Base-by-base conservation (phyloP, 2,797 vertebrate species). In the Enteromius afrohamiltoni region DNA sequence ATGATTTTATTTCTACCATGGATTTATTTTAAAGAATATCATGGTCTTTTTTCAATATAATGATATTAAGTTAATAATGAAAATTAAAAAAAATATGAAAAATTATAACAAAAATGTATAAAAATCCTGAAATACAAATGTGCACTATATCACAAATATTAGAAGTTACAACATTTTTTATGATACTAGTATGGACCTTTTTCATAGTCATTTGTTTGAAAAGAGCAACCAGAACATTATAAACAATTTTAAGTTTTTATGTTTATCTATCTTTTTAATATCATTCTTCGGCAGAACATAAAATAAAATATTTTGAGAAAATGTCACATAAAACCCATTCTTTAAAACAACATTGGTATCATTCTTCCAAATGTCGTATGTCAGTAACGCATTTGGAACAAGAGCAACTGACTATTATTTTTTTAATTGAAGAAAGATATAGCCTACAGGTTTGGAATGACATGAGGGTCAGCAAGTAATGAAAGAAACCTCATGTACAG, bases 361-460 rank as follows among this genome's bases (percentile, higher is more conserved):
- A 21, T 34, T 34, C 2, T 53, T 53, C 29, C 19, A n/a, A 51
- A 31, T 3, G 53, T 34, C 16, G 49, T 53, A 53, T 53, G 16
- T 74, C 13, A 62, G 5, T 29, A 29, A 16, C 2, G 1, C 6
- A 16, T 29, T 29, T 62, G 60, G 26, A 62, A 29, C 26, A 2
- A 29, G 13, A 62, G 23, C 14, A 62, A 62, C 6, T 29, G 13
- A 62, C 60, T 16, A 26, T 6, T 62, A 6, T 1, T 16, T 29
- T 16, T 62, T 60, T 60, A 26, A 60, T 4, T 60, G 19, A 37
- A 74, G 21, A 53, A 37, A 34, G 1, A 87, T 67, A 85, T 78
- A 64, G 42, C 58, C 62, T 77, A 64, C 60, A 74, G 70, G 73
- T 87, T 87, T 83, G 83, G 40, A 81, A 26, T 58, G 1, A 2